phyloP scores from a whole-genome alignment of 1,140 invertebrate species.

The Anastatus disparis region DNA sequence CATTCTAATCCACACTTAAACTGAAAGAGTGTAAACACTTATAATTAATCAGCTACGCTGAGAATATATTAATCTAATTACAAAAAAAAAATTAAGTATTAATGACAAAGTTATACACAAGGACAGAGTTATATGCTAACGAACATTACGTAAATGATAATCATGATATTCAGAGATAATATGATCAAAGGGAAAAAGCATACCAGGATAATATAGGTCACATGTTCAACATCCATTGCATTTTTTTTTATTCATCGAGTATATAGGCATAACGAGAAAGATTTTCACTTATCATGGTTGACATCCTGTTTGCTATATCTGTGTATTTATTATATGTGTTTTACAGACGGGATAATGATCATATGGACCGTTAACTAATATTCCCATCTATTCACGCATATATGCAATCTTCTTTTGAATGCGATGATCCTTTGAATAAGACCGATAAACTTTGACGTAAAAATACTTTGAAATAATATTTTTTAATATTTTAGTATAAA shows the following conservation, averaged over 20 bases:
- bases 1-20: too few species aligned
- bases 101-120: background rate
- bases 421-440: too few species aligned
- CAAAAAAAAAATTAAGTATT: background rate
- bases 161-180: background rate
- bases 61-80: too few species aligned
- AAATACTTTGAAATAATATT: too few species aligned
- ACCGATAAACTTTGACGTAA: too few species aligned
- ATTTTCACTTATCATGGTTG: background rate
- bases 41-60: too few species aligned
- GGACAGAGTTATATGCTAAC: background rate
- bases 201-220: constrained; percentile 5
- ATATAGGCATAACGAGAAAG: too few species aligned
- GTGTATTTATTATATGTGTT: too few species aligned
- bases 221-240: background rate
- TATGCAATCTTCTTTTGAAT: too few species aligned
- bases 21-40: too few species aligned
- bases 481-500: too few species aligned
- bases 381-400: background rate
- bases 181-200: constrained; percentile 23
- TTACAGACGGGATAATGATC: too few species aligned
- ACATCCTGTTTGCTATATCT: background rate
- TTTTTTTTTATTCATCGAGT: constrained; percentile 11
- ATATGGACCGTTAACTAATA: constrained; percentile 6
- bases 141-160: background rate